Evolutionary conservation across 64 coral and sea anemone genomes (phyloP).

Genomic region (Montipora foliosa): DNA sequence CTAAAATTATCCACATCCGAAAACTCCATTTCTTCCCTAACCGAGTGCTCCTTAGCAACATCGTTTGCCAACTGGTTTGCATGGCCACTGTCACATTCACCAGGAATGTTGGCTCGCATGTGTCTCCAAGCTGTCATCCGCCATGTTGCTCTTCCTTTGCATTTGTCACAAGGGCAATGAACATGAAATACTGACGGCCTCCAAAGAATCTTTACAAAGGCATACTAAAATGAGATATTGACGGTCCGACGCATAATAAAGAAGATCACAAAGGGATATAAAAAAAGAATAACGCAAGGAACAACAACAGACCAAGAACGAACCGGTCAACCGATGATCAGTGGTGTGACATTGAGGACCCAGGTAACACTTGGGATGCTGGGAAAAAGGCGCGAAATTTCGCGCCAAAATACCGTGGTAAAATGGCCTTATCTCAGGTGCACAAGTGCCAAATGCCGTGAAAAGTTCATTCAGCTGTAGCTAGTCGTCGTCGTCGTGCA

Average conservation of each 20-base stretch:
- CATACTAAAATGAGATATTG: constrained; percentile 18
- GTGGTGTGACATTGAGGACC: neutral
- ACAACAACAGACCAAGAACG: neutral
- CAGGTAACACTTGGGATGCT: neutral
- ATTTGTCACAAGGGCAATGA: constrained; percentile 57
- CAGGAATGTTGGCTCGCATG: neutral
- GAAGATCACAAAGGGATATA: neutral
- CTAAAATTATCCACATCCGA: neutral
- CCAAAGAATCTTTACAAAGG: constrained; percentile 36
- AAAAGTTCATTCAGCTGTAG: neutral
- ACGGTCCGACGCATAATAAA: neutral
- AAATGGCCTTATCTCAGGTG: neutral
- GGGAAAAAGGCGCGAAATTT: neutral
- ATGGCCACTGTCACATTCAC: neutral
- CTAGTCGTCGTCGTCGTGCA: neutral
- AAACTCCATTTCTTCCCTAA: neutral
- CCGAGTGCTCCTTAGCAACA: neutral
- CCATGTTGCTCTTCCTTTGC: constrained; percentile 50
- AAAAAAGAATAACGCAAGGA: neutral
- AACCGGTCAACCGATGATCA: neutral
- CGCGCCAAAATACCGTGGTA: neutral
- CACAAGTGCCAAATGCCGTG: neutral
- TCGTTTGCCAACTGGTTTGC: neutral
- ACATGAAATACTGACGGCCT: constrained; percentile 61
- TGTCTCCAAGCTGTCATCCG: constrained; percentile 60